phyloP scores from a whole-genome alignment of 2,888 invertebrate genomes.

The Baronia brevicornis region DNA sequence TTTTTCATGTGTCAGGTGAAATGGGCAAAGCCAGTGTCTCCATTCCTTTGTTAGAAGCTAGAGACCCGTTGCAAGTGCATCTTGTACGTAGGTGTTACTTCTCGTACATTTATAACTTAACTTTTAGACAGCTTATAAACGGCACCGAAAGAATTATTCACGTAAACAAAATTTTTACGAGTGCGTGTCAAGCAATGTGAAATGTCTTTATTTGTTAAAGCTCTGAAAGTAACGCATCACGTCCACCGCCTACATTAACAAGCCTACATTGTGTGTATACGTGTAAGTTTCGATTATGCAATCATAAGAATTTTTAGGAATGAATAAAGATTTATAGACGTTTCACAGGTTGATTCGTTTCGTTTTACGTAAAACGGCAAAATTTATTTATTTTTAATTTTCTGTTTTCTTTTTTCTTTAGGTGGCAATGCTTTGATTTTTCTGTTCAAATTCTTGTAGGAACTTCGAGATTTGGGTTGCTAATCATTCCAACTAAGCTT shows the following conservation, averaged over 20 bases:
- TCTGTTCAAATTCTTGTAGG: too few species aligned
- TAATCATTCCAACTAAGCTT: too few species aligned
- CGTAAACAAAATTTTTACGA: constrained; percentile 45
- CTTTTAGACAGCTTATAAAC: constrained; percentile 27
- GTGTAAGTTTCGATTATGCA: constrained; percentile 5
- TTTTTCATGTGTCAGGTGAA: too few species aligned
- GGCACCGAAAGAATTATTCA: constrained; percentile 34
- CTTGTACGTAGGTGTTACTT: constrained; percentile 25
- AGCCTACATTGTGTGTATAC: constrained; percentile 5
- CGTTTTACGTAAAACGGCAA: neutral
- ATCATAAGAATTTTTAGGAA: constrained; percentile 8
- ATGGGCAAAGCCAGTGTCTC: constrained; percentile 22
- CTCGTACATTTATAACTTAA: constrained; percentile 29
- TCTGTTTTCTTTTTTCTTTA: too few species aligned
- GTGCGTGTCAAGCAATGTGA: constrained; percentile 48
- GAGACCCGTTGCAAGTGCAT: constrained; percentile 8
- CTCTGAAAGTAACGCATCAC: constrained; percentile 38
- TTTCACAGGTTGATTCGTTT: neutral
- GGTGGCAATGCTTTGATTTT: too few species aligned
- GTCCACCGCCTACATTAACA: constrained; percentile 40
- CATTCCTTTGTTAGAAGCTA: constrained; percentile 23
- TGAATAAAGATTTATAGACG: neutral
- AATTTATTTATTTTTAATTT: too few species aligned
- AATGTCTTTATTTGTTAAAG: constrained; percentile 57
- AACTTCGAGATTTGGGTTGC: too few species aligned